A percentile compares a stretch with the other conserved stretches of the same genome.
phyloP scores from a whole-genome alignment of 2,113 vertebrate species.

The Siniperca knerii region DNA sequence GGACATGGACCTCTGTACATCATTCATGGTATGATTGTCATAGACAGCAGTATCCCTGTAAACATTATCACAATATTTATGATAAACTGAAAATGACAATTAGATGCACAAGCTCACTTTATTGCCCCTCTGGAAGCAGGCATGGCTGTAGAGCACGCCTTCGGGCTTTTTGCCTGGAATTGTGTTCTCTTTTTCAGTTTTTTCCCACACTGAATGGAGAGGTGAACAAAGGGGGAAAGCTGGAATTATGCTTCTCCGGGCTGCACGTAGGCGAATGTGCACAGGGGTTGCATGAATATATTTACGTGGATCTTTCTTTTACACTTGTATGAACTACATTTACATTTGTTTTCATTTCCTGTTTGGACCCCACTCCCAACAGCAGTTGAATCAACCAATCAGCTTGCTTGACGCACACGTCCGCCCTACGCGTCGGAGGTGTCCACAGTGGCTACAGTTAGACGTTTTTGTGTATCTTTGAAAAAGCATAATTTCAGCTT shows the following conservation, averaged over 20 bases:
- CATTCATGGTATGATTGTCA: background rate
- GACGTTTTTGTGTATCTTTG: no score
- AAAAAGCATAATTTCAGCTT: no score
- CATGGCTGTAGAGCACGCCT: background rate
- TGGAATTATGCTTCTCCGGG: background rate
- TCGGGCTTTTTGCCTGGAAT: conserved; percentile 4
- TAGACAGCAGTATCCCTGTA: background rate
- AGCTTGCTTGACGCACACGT: no score
- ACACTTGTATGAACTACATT: no score
- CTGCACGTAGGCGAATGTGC: no score
- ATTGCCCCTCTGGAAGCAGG: background rate
- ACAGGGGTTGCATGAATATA: no score
- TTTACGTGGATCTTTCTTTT: no score
- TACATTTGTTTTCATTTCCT: no score
- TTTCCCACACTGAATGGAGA: background rate
- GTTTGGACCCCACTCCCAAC: no score
- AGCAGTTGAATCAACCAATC: no score
- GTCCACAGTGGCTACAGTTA: no score
- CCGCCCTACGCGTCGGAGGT: no score
- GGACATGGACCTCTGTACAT: background rate
- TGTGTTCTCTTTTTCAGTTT: background rate
- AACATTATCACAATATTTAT: conserved; percentile 7
- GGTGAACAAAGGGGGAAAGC: background rate
- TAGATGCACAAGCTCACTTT: background rate
- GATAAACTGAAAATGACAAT: background rate